Evolutionary conservation across 2,888 invertebrate species (phyloP).

Genomic region (Heliconius erato): DNA sequence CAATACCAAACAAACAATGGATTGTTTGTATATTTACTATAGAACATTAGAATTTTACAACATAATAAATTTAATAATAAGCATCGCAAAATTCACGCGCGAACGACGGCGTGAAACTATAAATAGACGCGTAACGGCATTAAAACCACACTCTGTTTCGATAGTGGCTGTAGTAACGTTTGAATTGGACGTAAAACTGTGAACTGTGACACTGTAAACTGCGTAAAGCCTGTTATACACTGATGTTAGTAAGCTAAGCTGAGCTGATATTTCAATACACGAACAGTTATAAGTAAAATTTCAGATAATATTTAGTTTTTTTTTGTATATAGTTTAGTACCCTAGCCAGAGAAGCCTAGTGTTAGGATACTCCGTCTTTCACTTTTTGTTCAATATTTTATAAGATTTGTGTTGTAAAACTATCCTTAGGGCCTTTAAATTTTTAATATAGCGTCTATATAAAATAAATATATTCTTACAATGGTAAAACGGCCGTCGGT

Average conservation of each 20-base stretch:
- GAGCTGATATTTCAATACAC: neutral
- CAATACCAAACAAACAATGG: constrained; percentile 1
- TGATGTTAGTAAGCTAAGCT: neutral
- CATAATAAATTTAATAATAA: constrained; percentile 26
- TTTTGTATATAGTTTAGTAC: too few relatives aligned
- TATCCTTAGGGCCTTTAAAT: too few relatives aligned
- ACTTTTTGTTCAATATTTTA: too few relatives aligned
- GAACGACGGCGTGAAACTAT: constrained; percentile 23
- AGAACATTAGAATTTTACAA: constrained; percentile 21
- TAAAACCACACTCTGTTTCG: constrained; percentile 48
- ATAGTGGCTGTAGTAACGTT: constrained; percentile 49
- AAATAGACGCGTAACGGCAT: constrained; percentile 42
- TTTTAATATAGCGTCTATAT: too few relatives aligned
- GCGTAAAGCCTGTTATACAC: constrained; percentile 29
- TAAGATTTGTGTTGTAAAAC: too few relatives aligned
- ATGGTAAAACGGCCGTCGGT: too few relatives aligned
- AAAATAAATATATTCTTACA: too few relatives aligned
- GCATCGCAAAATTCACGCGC: constrained; percentile 13
- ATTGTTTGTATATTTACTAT: neutral
- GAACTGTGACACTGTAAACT: constrained; percentile 52
- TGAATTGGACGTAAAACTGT: constrained; percentile 52
- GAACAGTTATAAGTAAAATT: neutral
- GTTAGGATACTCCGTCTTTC: too few relatives aligned
- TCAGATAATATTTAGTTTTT: too few relatives aligned
- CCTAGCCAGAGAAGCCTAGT: too few relatives aligned